These are phyloP conservation scores for Sipunculus nudus DNA, from an alignment of 2,888 invertebrate species.

Conservation along the genomic window DNA sequence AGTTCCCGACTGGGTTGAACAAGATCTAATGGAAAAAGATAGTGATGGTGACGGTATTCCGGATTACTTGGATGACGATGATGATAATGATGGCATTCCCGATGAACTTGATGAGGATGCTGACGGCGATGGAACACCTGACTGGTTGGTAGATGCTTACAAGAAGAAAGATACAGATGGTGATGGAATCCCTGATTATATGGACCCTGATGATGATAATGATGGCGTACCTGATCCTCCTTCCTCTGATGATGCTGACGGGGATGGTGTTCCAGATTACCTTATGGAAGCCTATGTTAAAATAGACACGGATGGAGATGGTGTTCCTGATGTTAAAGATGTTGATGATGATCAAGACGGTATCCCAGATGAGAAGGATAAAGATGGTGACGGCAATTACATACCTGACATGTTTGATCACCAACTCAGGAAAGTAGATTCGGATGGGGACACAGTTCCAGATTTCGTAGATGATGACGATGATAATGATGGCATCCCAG, in stretches of 20 bases:
- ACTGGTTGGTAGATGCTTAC: constrained; percentile 45
- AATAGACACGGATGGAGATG: constrained; percentile 23
- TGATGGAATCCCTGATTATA: constrained; percentile 60
- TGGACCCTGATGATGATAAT: constrained; percentile 48
- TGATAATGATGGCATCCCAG: constrained; percentile 53
- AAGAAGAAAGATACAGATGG: constrained; percentile 50
- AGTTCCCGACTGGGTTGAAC: constrained; percentile 45
- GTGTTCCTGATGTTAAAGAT: constrained; percentile 21
- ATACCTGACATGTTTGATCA: constrained; percentile 10
- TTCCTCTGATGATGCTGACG: constrained; percentile 17
- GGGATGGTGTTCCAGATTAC: constrained; percentile 35
- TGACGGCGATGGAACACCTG: constrained; percentile 34
- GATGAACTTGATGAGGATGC: constrained; percentile 45
- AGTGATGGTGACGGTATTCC: constrained; percentile 38
- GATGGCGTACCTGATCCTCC: constrained; percentile 38
- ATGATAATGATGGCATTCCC: constrained; percentile 55
- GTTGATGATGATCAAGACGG: constrained; percentile 18
- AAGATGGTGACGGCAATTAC: constrained; percentile 48
- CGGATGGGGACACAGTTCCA: constrained; percentile 35
- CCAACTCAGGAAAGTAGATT: no score
- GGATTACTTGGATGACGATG: constrained; percentile 53
- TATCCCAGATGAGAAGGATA: constrained; percentile 41
- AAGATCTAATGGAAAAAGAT: constrained; percentile 43
- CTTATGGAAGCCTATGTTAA: constrained; percentile 10
- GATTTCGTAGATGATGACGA: constrained; percentile 36